These are phyloP conservation scores for Cydia strobilella DNA, from an alignment of 1,140 invertebrate genomes.

Conservation along the genomic window DNA sequence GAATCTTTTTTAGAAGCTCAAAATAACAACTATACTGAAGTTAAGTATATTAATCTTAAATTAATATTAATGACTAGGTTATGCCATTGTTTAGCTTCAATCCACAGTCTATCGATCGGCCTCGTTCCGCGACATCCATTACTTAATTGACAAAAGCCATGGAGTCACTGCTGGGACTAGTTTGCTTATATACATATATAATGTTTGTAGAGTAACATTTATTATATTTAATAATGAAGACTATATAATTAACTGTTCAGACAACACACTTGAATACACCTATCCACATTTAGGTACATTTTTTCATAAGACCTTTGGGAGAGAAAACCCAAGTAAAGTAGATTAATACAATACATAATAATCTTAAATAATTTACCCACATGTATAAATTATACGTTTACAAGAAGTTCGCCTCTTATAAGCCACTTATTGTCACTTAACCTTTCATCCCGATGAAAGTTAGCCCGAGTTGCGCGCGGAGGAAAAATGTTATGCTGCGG, in stretches of 20 bases:
- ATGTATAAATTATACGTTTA: neutral
- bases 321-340: constrained; percentile 31
- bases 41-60: neutral
- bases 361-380: neutral
- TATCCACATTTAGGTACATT: too few species aligned
- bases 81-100: neutral
- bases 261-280: constrained; percentile 45
- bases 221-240: neutral
- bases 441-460: constrained; percentile 24
- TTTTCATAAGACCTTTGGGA: constrained; percentile 44
- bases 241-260: neutral
- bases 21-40: neutral
- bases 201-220: neutral
- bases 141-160: constrained; percentile 47
- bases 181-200: neutral
- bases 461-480: constrained; percentile 18
- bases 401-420: neutral
- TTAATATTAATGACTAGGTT: neutral
- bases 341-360: neutral
- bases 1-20: neutral
- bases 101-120: constrained; percentile 34
- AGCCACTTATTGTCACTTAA: constrained; percentile 12
- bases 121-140: constrained; percentile 37
- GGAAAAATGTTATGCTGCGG: constrained; percentile 54
- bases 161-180: constrained; percentile 25